Conservation (phyloP, 2,113 vertebrate species). For the Ophthalmolycus amberensis region DNA sequence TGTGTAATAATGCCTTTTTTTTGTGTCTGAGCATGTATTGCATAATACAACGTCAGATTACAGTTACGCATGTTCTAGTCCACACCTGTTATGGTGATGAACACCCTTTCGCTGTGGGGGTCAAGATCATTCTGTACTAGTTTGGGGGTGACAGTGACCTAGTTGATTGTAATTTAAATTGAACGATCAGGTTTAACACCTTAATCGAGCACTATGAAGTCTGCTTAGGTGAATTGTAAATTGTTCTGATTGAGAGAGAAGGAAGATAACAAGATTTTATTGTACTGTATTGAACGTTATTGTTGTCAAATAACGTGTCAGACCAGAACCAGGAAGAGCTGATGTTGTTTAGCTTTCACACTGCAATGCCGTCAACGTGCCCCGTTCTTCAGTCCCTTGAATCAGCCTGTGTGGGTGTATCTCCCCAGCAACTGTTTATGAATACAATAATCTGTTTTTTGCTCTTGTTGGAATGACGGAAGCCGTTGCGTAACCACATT, state of each 20-base stretch:
- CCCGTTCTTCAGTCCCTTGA: constrained; percentile 1
- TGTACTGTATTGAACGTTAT: too few relatives aligned
- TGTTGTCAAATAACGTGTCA: background rate
- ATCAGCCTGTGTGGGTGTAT: constrained; percentile 59
- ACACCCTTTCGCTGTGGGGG: background rate
- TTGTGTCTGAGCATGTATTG: background rate
- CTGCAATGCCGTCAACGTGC: background rate
- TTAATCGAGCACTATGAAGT: background rate
- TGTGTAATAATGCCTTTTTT: constrained; percentile 20
- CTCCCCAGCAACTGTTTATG: constrained; percentile 70
- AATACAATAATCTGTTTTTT: constrained; percentile 73
- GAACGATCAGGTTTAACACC: background rate
- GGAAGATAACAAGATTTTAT: background rate
- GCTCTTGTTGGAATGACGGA: constrained; percentile 74
- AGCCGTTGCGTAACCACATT: constrained; percentile 73
- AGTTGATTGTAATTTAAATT: constrained; percentile 7
- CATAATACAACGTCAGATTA: constrained; percentile 4
- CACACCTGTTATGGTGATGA: background rate
- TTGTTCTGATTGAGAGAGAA: background rate
- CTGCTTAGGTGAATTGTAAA: background rate
- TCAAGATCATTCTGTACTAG: background rate
- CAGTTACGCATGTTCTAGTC: background rate
- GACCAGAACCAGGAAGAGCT: background rate
- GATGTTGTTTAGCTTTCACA: background rate
- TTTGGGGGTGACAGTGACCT: background rate